Evolutionary conservation across 2,888 invertebrate genomes (phyloP).

Genomic region (Eristalis tenax): DNA sequence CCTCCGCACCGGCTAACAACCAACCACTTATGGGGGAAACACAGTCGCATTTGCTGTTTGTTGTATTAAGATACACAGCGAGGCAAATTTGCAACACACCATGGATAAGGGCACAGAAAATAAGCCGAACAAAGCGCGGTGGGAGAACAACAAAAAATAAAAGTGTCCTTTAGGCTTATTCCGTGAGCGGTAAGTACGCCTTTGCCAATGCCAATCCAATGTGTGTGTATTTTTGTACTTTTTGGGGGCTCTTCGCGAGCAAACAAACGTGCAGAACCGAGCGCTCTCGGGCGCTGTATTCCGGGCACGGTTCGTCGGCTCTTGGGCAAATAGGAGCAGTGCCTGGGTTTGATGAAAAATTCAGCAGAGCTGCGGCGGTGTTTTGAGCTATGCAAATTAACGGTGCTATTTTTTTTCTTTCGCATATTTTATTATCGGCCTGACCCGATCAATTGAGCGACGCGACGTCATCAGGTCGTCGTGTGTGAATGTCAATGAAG

Average conservation of each 20-base stretch:
- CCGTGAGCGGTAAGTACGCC: background rate
- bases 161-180: slow-evolving; percentile 31
- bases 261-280: slow-evolving; percentile 54
- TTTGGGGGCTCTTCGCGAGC: slow-evolving; percentile 32
- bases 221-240: slow-evolving; percentile 40
- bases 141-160: background rate
- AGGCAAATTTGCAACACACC: slow-evolving; percentile 8
- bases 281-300: slow-evolving; percentile 28
- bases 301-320: slow-evolving; percentile 21
- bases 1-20: background rate
- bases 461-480: background rate
- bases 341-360: slow-evolving; percentile 33
- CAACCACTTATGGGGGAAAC: slow-evolving; percentile 16
- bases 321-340: slow-evolving; percentile 21
- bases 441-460: slow-evolving; percentile 16
- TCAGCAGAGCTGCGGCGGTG: background rate
- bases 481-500: slow-evolving; percentile 40
- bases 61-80: background rate
- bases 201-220: slow-evolving; percentile 14
- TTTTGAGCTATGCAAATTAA: background rate
- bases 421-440: slow-evolving; percentile 29
- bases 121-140: slow-evolving; percentile 16
- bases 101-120: slow-evolving; percentile 22
- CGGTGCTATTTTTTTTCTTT: slow-evolving; percentile 2
- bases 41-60: slow-evolving; percentile 25